Evolutionary conservation across 2,888 invertebrate genomes (phyloP).

Genomic region (Microctonus aethiopoides): DNA sequence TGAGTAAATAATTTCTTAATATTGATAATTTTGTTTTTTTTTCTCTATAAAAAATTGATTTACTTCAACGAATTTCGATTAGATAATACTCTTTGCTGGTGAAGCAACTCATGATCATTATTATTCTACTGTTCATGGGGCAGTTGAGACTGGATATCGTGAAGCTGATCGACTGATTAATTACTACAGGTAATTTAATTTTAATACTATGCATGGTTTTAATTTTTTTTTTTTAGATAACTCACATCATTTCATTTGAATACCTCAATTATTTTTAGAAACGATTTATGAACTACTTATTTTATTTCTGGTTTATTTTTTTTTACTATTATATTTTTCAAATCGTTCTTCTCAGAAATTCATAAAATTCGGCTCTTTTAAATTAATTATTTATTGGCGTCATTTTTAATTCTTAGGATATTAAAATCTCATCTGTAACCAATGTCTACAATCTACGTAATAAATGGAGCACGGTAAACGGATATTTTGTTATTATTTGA

Average conservation of each 20-base stretch:
- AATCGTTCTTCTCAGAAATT: background rate
- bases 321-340: background rate
- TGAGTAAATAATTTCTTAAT: constrained; percentile 38
- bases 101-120: constrained; percentile 76
- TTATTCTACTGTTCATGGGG: constrained; percentile 79
- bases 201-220: background rate
- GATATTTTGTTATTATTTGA: background rate
- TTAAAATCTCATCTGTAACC: constrained; percentile 57
- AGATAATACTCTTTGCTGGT: constrained; percentile 75
- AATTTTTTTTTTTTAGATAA: background rate
- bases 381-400: constrained; percentile 6
- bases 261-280: background rate
- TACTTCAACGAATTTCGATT: constrained; percentile 43
- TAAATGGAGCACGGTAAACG: constrained; percentile 50
- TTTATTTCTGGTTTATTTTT: background rate
- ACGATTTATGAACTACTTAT: background rate
- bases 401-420: constrained; percentile 51
- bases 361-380: background rate
- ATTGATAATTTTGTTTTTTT: background rate
- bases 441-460: constrained; percentile 47
- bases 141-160: constrained; percentile 78
- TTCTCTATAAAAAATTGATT: constrained; percentile 20
- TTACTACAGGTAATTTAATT: constrained; percentile 55
- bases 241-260: background rate
- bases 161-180: constrained; percentile 74